A percentile compares a stretch with the other conserved stretches of the same genome.
phyloP scores from a whole-genome alignment of 2,797 vertebrate species.

The Lepilemur septentrionalis region DNA sequence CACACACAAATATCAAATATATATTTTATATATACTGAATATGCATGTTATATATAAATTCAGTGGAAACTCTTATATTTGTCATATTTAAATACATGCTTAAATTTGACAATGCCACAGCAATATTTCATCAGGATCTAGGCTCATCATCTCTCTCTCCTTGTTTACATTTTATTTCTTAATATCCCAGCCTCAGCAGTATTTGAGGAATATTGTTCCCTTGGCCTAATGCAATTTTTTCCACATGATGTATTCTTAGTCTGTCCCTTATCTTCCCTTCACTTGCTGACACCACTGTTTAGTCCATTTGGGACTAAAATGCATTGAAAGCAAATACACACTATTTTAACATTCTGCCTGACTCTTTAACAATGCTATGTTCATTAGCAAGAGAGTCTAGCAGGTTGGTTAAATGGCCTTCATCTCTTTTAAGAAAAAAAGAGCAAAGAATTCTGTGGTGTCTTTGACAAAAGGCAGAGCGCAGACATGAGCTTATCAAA shows the following conservation, averaged over 20 bases:
- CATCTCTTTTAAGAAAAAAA: constrained; percentile 51
- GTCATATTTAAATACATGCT: background rate
- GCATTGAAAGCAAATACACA: constrained; percentile 70
- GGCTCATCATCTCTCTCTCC: constrained; percentile 49
- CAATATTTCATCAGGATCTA: constrained; percentile 68
- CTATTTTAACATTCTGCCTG: constrained; percentile 59
- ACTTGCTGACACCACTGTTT: constrained; percentile 79
- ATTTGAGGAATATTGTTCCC: constrained; percentile 76
- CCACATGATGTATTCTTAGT: constrained; percentile 77
- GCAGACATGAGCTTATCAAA: constrained; percentile 48
- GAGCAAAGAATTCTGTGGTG: background rate
- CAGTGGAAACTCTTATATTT: background rate
- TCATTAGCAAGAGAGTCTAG: constrained; percentile 66
- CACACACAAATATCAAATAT: background rate
- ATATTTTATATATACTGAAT: background rate
- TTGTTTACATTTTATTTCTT: constrained; percentile 82
- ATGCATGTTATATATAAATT: background rate
- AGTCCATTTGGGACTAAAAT: constrained; percentile 76
- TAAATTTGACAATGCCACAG: constrained; percentile 31
- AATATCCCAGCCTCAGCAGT: constrained; percentile 78
- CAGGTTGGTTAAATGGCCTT: constrained; percentile 64
- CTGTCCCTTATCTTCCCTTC: constrained; percentile 78
- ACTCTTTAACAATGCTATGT: constrained; percentile 68
- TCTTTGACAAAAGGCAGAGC: constrained; percentile 45
- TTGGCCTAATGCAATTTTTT: constrained; percentile 80